Evolutionary conservation across 2,113 vertebrate species (phyloP).

Genomic region (Atractosteus spatula): DNA sequence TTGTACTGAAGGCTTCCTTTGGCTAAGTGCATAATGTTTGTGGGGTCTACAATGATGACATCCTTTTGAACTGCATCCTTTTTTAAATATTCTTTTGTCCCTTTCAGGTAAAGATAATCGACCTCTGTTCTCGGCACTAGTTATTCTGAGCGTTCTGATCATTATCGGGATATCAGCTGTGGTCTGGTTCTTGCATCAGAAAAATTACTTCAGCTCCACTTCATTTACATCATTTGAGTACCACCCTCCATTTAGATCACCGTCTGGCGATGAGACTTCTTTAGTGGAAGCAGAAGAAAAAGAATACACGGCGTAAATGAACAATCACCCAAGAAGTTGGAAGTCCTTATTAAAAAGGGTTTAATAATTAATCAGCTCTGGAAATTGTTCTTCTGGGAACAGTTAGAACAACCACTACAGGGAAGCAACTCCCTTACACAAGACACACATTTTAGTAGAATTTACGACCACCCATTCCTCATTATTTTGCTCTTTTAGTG

Average conservation of each 20-base stretch:
- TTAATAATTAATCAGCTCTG: no score
- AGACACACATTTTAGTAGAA: no score
- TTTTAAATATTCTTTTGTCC: constrained; percentile 5
- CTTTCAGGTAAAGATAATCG: constrained; percentile 43
- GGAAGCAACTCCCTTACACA: neutral
- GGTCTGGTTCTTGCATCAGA: constrained; percentile 76
- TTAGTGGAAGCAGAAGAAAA: constrained; percentile 76
- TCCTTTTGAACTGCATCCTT: no score
- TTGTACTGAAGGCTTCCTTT: no score
- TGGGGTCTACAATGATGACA: no score
- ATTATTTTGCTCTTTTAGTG: no score
- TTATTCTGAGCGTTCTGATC: constrained; percentile 68
- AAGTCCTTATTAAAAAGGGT: no score
- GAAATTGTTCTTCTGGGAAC: neutral
- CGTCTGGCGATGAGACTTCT: constrained; percentile 64
- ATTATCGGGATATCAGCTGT: constrained; percentile 65
- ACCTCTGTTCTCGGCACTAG: constrained; percentile 62
- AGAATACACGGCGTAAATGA: constrained; percentile 53
- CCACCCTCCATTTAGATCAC: constrained; percentile 59
- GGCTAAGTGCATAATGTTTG: no score
- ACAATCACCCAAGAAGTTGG: no score
- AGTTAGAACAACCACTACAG: neutral
- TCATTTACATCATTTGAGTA: constrained; percentile 65
- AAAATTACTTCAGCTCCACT: constrained; percentile 46
- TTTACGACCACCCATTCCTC: no score